These are phyloP conservation scores for Ceratosolen fusciceps DNA, from an alignment of 1,140 invertebrate species.

Conservation along the genomic window DNA sequence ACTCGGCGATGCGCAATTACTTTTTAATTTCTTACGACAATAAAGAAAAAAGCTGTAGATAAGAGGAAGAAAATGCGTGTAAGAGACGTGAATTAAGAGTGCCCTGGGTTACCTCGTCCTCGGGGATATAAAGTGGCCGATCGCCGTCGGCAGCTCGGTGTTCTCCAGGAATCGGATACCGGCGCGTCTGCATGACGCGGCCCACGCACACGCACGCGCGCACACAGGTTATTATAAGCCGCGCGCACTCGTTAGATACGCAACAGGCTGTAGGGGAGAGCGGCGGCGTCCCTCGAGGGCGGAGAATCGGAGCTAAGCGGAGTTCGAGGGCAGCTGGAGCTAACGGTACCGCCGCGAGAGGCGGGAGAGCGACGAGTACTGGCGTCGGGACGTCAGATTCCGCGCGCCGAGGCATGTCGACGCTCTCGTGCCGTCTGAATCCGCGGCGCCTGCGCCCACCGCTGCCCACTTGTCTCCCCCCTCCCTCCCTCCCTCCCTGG, in stretches of 20 bases:
- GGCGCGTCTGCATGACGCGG: slow-evolving; percentile 6
- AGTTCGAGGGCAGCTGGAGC: neutral
- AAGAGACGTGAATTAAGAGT: no score
- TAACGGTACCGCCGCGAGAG: neutral
- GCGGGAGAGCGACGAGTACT: slow-evolving; percentile 22
- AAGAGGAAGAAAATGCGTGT: no score
- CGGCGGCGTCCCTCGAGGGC: neutral
- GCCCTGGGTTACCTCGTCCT: neutral
- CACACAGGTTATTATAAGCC: neutral
- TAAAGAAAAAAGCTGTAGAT: neutral
- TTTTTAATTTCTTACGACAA: no score
- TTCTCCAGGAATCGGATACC: neutral
- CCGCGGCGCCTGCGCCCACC: slow-evolving; percentile 8
- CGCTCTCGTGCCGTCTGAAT: neutral
- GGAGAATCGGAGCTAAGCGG: neutral
- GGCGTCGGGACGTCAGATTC: neutral
- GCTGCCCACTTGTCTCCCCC: no score
- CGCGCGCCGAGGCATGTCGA: neutral
- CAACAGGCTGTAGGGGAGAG: neutral
- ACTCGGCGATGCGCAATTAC: no score
- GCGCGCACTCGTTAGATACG: neutral
- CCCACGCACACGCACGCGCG: neutral
- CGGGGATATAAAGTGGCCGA: neutral
- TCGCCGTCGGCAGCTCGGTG: neutral
- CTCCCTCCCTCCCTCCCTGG: neutral